A percentile compares a stretch with the other conserved stretches of the same genome.
Conservation (phyloP, 2,888 invertebrate genomes). For the Hypomecis punctinalis region DNA sequence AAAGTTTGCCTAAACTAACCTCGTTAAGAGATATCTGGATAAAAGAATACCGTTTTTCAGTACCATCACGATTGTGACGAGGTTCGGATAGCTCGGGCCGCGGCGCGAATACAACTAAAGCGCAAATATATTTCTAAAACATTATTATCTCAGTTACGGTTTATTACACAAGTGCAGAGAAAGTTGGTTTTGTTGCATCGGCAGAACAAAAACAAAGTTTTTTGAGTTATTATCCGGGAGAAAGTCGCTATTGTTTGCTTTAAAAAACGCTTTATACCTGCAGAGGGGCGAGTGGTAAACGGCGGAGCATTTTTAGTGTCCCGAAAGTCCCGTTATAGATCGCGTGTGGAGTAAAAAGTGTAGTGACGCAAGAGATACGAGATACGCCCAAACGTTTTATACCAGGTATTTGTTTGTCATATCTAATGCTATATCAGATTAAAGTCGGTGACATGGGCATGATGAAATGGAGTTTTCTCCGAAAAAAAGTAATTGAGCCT, state of each 20-base stretch:
- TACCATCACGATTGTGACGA: conserved; percentile 81
- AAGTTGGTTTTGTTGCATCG: conserved; percentile 69
- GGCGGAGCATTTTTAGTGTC: conserved; percentile 74
- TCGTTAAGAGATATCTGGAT: conserved; percentile 84
- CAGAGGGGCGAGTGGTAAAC: conserved; percentile 65
- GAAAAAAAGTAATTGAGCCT: conserved; percentile 70
- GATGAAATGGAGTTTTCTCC: conserved; percentile 69
- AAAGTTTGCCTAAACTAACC: conserved; percentile 85
- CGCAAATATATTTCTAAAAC: conserved; percentile 53
- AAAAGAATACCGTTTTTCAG: conserved; percentile 84
- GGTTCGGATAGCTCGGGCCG: conserved; percentile 80
- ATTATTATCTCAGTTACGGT: conserved; percentile 55
- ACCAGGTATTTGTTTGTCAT: conserved; percentile 55
- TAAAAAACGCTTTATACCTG: conserved; percentile 70
- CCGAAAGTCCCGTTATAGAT: conserved; percentile 64
- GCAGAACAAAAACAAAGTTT: conserved; percentile 65
- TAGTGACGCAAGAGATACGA: conserved; percentile 36
- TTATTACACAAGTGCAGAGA: conserved; percentile 69
- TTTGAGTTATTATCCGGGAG: conserved; percentile 74
- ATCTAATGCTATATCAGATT: conserved; percentile 58
- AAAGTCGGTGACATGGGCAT: conserved; percentile 61
- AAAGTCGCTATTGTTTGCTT: conserved; percentile 74
- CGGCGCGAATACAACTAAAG: conserved; percentile 65
- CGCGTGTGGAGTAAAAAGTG: conserved; percentile 57
- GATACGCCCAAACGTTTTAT: conserved; percentile 26